Evolutionary conservation across 2,888 invertebrate genomes (phyloP), one percentile per base, ranked within the genome.

Genomic region (Drosophila demipolita): DNA sequence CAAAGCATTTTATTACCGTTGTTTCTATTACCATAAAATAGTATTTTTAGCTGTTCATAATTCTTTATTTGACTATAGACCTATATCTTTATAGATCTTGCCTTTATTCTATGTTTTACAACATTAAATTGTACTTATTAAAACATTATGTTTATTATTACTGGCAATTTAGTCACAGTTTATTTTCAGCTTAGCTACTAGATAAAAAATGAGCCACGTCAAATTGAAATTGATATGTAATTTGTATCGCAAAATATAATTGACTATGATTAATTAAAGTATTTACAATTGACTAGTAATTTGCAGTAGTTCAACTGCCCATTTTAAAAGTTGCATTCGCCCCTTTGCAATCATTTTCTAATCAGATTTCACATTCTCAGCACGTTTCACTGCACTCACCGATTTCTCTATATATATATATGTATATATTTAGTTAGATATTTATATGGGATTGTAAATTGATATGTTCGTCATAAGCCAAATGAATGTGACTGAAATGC

Each of bases 401-500:
- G 59, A 35, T 66, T 66, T 63, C 33, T 36, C 36, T 32, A 33
- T 52, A 38, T 35, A 63, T 50, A 26, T n/a, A 32, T 20, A 4
- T 35, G 35, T 20, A 6, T 29, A 29, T 5, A 29, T 4, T 29
- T 54, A 63, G 33, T 29, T 54, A 63, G 33, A 38, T 45, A 26
- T 53, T 8, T 17, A 5, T 48, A 12, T 53, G 20, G 48, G 35
- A 38, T 38, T 42, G 58, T 33, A 61, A 66, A 23, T 35, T 49
- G 49, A 71, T 69, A 77, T 55, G 26, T 35, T 3, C 42, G 35
- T 29, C 40, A 59, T 45, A 58, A 53, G 64, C 48, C 38, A 65
- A 57, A 32, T 76, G 78, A 64, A 75, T 67, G 58, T 72, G 61
- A 72, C 67, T 78, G 81, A 80, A 77, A 76, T 55, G 50, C 49